Evolutionary conservation across 2,113 vertebrate genomes (phyloP).

Genomic region (Pseudonaja textilis): DNA sequence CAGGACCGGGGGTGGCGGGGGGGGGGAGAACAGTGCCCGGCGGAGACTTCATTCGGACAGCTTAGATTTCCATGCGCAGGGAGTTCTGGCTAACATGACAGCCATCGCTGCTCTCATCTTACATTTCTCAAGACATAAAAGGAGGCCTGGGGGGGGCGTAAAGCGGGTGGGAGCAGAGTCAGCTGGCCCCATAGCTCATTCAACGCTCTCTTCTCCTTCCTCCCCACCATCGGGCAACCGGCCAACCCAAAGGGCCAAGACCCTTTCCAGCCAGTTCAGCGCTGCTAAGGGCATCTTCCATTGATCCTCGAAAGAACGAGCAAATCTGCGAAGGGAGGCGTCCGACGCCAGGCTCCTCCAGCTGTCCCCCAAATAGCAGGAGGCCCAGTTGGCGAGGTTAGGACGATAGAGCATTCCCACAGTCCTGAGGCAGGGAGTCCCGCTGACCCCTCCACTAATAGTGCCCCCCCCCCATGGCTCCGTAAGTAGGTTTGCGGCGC

Average conservation of each 20-base stretch:
- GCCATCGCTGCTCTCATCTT: neutral
- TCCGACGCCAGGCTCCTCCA: too few species aligned
- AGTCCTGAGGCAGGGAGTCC: conserved; percentile 4
- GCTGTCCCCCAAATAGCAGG: neutral
- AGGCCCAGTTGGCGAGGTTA: neutral
- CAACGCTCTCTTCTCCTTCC: neutral
- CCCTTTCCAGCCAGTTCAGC: neutral
- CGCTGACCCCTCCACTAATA: neutral
- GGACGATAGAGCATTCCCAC: neutral
- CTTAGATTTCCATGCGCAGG: neutral
- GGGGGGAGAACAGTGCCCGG: rapidly evolving
- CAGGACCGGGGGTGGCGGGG: rapidly evolving
- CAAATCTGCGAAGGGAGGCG: too few species aligned
- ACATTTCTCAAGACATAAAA: neutral
- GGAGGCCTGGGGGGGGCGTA: neutral
- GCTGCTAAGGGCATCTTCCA: neutral
- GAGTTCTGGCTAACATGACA: neutral
- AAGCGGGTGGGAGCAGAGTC: neutral
- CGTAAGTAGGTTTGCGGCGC: too few species aligned
- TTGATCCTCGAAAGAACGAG: neutral
- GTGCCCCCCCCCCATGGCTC: neutral
- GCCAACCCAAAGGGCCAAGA: neutral
- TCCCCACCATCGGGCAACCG: neutral
- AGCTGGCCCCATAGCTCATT: neutral
- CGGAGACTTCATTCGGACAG: too few species aligned